These are phyloP conservation scores for Girardinichthys multiradiatus DNA, from an alignment of 2,113 vertebrate species.

Conservation along the genomic window DNA sequence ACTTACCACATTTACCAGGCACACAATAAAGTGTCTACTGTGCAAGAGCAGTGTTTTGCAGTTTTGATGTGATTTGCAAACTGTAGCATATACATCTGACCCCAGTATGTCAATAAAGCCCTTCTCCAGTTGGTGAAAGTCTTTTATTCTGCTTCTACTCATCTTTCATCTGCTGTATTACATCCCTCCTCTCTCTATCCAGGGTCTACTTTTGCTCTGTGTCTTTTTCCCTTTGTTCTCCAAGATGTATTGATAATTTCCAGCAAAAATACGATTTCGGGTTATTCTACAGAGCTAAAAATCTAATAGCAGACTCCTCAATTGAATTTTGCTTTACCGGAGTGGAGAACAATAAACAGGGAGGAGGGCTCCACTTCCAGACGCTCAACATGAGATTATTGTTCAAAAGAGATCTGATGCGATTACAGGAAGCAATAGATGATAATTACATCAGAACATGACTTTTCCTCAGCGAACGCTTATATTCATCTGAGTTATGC, in stretches of 20 bases:
- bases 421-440: constrained; percentile 96
- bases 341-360: constrained; percentile 98
- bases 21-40: constrained; percentile 51
- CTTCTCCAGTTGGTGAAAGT: constrained; percentile 64
- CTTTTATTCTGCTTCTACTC: constrained; percentile 56
- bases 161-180: constrained; percentile 63
- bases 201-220: constrained; percentile 88
- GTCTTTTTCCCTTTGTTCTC: constrained; percentile 94
- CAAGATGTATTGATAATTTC: constrained; percentile 99
- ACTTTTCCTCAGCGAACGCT: constrained; percentile 80
- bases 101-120: constrained; percentile 68
- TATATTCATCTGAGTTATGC: constrained; percentile 81
- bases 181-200: constrained; percentile 68
- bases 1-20: constrained; percentile 48
- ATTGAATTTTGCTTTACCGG: constrained; percentile 95
- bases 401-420: constrained; percentile 93
- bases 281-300: constrained; percentile 95
- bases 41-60: constrained; percentile 52
- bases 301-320: constrained; percentile 93
- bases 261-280: constrained; percentile 97
- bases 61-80: constrained; percentile 70
- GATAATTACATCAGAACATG: constrained; percentile 94
- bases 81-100: constrained; percentile 62
- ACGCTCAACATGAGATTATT: constrained; percentile 90
- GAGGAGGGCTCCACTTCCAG: constrained; percentile 87